These are phyloP conservation scores for Chaunax sp. DNA, from an alignment of 2,797 vertebrate species.

Conservation along the genomic window DNA sequence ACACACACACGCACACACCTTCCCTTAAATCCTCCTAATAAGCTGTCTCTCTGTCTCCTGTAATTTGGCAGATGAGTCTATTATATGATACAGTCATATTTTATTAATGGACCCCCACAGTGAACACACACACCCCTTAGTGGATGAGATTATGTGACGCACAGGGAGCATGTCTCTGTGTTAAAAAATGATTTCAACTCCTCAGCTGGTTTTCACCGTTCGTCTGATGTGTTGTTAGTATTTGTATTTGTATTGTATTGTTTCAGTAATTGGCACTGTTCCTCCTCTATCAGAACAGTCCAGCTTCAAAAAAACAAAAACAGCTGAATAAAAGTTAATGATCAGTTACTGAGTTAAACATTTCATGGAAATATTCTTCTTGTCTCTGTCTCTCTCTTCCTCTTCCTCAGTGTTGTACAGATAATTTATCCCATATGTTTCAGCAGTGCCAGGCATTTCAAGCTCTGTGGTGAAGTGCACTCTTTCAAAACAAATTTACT, in stretches of 20 bases:
- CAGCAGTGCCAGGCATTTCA: conserved; percentile 67
- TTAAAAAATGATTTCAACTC: conserved; percentile 72
- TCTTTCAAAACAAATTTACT: conserved; percentile 60
- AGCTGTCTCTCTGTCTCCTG: conserved; percentile 81
- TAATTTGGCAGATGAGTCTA: conserved; percentile 83
- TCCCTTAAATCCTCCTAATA: conserved; percentile 78
- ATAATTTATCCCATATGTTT: conserved; percentile 80
- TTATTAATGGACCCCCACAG: conserved; percentile 81
- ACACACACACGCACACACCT: conserved; percentile 47
- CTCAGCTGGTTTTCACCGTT: conserved; percentile 60
- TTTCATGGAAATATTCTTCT: conserved; percentile 61
- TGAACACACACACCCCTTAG: conserved; percentile 75
- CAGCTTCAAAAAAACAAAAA: conserved; percentile 48
- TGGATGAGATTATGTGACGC: conserved; percentile 79
- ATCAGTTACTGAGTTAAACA: conserved; percentile 59
- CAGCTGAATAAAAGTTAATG: conserved; percentile 54
- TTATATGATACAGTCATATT: conserved; percentile 84
- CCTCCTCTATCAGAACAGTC: conserved; percentile 60
- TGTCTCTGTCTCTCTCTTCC: conserved; percentile 44
- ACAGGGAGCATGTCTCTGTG: conserved; percentile 65
- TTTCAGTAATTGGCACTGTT: conserved; percentile 58
- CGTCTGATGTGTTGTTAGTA: conserved; percentile 53
- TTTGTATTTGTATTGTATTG: conserved; percentile 52
- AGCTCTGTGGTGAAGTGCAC: conserved; percentile 52
- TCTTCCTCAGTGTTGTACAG: conserved; percentile 53